Evolutionary conservation across 2,113 vertebrate species (phyloP).

Genomic region (Rhabdornis inornatus): DNA sequence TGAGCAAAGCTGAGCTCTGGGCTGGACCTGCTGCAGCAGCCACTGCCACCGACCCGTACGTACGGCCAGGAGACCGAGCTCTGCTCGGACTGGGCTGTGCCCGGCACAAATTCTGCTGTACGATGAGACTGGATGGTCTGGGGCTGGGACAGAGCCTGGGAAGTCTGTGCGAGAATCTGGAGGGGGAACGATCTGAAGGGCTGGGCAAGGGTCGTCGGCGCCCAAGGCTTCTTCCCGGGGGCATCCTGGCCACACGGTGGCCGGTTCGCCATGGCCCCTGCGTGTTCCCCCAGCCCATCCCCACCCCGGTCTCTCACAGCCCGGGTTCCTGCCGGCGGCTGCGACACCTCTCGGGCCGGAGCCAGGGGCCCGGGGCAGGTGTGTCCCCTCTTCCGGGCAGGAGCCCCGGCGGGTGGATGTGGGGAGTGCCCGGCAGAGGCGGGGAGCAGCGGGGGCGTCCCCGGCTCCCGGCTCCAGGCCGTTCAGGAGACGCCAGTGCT

Average conservation of each 20-base stretch:
- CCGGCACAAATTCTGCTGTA: not conserved
- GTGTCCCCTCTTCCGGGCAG: not conserved
- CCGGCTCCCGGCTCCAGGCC: not conserved
- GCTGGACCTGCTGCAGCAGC: not conserved
- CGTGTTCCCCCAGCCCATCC: too few species aligned
- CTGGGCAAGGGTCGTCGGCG: not conserved
- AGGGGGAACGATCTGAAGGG: not conserved
- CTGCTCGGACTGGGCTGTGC: not conserved
- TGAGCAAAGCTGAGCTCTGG: not conserved
- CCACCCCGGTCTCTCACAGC: not conserved
- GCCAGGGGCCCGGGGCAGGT: rapidly evolving
- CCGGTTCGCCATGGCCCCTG: not conserved
- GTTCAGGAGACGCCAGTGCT: conserved; percentile 14
- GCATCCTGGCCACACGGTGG: not conserved
- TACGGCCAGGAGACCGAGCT: rapidly evolving
- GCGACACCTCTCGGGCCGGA: not conserved
- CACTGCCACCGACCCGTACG: not conserved
- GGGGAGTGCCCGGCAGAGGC: not conserved
- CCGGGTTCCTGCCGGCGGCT: not conserved
- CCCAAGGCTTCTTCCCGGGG: not conserved
- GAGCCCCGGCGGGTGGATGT: rapidly evolving
- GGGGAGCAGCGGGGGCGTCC: not conserved
- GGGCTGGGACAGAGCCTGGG: not conserved
- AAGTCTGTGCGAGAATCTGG: not conserved
- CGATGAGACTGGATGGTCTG: not conserved